Percentiles rank a stretch among this genome's conserved stretches.
Evolutionary conservation across 2,113 vertebrate genomes (phyloP).

Genomic region (Sinosuthora webbiana): DNA sequence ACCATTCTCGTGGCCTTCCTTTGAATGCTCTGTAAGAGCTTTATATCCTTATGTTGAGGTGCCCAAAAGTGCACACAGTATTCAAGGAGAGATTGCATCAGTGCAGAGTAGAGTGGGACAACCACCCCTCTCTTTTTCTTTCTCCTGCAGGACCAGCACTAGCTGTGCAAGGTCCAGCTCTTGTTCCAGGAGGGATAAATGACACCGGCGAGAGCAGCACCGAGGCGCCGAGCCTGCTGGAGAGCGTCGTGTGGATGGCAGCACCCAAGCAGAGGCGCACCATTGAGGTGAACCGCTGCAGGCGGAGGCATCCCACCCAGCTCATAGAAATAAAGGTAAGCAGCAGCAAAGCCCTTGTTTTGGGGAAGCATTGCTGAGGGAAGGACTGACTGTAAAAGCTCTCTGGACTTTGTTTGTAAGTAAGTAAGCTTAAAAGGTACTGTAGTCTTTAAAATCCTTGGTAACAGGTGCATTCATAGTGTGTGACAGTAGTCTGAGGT

Average conservation of each 20-base stretch:
- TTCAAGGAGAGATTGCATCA: not conserved
- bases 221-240: conserved; percentile 55
- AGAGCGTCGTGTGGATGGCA: conserved; percentile 90
- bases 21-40: not conserved
- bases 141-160: conserved; percentile 77
- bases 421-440: not conserved
- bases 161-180: conserved; percentile 68
- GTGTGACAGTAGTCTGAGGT: not conserved
- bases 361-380: too few species aligned
- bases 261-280: conserved; percentile 90
- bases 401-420: not conserved
- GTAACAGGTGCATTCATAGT: rapidly evolving
- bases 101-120: not conserved
- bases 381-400: not conserved
- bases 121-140: rapidly evolving
- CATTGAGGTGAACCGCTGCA: conserved; percentile 90
- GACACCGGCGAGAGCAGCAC: not conserved
- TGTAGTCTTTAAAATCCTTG: not conserved
- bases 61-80: not conserved
- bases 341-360: not conserved
- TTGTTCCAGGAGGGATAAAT: conserved; percentile 36
- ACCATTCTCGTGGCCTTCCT: rapidly evolving
- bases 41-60: not conserved
- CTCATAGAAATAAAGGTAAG: conserved; percentile 86
- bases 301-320: conserved; percentile 81